These are phyloP conservation scores for Meteorus sp. DNA, from an alignment of 1,140 invertebrate species.

Conservation along the genomic window DNA sequence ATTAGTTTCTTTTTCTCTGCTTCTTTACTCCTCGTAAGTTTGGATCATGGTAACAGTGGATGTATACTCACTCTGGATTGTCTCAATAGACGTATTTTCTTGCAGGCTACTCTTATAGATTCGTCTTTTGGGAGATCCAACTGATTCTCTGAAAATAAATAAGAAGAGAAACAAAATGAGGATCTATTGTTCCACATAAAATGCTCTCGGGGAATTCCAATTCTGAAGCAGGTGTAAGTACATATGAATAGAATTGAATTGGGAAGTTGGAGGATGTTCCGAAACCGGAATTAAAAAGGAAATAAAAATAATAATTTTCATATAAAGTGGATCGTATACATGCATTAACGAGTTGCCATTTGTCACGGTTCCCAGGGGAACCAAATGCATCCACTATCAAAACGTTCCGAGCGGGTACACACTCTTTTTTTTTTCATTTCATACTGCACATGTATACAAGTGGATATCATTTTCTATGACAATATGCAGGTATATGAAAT, in stretches of 20 bases:
- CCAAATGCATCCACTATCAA: conserved; percentile 13
- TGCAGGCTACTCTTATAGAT: conserved; percentile 56
- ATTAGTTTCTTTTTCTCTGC: conserved; percentile 5
- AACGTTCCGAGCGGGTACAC: conserved; percentile 15
- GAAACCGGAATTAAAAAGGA: no score
- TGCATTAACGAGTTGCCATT: conserved; percentile 24
- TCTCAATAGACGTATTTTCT: conserved; percentile 52
- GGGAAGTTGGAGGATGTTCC: no score
- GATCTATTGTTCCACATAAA: not conserved
- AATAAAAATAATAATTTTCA: conserved; percentile 21
- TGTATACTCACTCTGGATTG: conserved; percentile 48
- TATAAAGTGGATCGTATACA: conserved; percentile 15
- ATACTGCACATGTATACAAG: not conserved
- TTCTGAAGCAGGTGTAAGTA: no score
- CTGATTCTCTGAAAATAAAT: conserved; percentile 45
- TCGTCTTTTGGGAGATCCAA: conserved; percentile 53
- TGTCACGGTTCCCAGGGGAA: conserved; percentile 19
- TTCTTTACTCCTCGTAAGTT: conserved; percentile 3
- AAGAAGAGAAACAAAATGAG: not conserved
- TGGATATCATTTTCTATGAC: not conserved
- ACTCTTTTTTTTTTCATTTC: conserved; percentile 15
- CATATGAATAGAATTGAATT: no score
- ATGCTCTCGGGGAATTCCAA: no score
- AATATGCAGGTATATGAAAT: conserved; percentile 5
- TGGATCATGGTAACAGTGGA: not conserved